Evolutionary conservation across 2,113 vertebrate genomes (phyloP).

Genomic region (Brienomyrus longianalis): DNA sequence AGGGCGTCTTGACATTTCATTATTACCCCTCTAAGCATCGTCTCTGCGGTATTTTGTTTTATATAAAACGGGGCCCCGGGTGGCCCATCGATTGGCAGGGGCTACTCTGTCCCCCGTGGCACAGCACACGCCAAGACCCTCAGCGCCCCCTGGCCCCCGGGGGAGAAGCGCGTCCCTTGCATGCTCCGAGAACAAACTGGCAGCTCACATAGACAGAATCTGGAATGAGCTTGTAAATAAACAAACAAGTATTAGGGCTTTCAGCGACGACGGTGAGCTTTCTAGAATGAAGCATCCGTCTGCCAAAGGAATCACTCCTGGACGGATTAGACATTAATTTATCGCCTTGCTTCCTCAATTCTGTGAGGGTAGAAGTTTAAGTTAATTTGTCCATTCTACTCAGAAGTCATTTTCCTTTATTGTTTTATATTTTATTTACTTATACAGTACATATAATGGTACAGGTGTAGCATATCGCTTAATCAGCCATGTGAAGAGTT

Average conservation of each 20-base stretch:
- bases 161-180: background rate
- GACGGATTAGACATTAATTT: background rate
- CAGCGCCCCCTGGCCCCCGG: background rate
- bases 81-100: background rate
- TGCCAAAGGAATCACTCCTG: slow-evolving; percentile 14
- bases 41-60: background rate
- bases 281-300: background rate
- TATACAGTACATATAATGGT: background rate
- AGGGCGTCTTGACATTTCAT: background rate
- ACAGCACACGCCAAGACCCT: background rate
- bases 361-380: background rate
- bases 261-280: background rate
- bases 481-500: background rate
- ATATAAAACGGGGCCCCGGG: background rate
- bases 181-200: slow-evolving; percentile 14
- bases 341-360: background rate
- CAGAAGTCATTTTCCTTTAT: background rate
- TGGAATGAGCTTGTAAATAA: background rate
- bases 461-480: background rate
- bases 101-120: background rate
- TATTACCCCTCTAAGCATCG: background rate
- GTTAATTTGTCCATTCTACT: background rate
- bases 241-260: slow-evolving; percentile 10
- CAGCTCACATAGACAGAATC: background rate
- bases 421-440: background rate